phyloP scores from a whole-genome alignment of 2,797 vertebrate genomes.

The Xenopus petersii region DNA sequence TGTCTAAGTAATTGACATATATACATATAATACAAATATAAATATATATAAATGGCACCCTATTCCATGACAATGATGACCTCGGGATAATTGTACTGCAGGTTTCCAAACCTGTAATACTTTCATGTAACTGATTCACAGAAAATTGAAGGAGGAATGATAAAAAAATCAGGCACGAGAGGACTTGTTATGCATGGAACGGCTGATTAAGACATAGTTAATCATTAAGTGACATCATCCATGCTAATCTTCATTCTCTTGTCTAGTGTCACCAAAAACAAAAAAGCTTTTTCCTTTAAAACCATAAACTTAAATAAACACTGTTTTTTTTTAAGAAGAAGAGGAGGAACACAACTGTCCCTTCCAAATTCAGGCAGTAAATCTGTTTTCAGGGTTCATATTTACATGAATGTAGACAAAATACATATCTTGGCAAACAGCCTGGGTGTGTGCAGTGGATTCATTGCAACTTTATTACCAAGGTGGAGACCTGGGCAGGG shows the following conservation, averaged over 20 bases:
- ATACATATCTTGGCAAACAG: slow-evolving; percentile 29
- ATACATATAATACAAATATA: too few species aligned
- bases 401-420: slow-evolving; percentile 18
- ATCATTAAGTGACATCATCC: too few species aligned
- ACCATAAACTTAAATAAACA: too few species aligned
- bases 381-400: slow-evolving; percentile 4
- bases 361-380: too few species aligned
- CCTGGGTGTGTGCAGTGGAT: slow-evolving; percentile 39
- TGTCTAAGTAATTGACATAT: too few species aligned
- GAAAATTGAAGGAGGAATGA: slow-evolving; percentile 33
- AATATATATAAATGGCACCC: too few species aligned
- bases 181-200: slow-evolving; percentile 29
- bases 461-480: slow-evolving; percentile 46
- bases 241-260: too few species aligned
- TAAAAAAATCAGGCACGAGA: slow-evolving; percentile 34
- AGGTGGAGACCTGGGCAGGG: slow-evolving; percentile 44
- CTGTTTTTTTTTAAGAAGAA: neutral
- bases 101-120: slow-evolving; percentile 22
- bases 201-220: too few species aligned
- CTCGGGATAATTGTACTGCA: slow-evolving; percentile 22
- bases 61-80: slow-evolving; percentile 3
- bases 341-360: too few species aligned
- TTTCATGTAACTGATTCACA: slow-evolving; percentile 24
- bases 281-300: too few species aligned
- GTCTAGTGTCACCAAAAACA: too few species aligned